Evolutionary conservation across 2,797 vertebrate genomes (phyloP).

Genomic region (Sebastes reedi): DNA sequence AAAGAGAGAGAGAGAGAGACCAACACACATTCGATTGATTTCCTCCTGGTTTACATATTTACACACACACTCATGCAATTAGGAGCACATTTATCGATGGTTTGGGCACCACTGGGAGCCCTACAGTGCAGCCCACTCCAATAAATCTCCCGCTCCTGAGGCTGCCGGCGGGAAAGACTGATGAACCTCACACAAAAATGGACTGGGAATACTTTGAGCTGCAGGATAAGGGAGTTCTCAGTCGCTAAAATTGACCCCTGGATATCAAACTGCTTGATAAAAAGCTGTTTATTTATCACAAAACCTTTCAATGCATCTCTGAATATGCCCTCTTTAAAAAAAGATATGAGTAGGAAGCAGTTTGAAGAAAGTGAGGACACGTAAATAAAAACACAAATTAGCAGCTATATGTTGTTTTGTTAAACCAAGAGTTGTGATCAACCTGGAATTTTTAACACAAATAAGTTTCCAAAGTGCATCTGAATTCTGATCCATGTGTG

Average conservation of each 20-base stretch:
- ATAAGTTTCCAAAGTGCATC: slow-evolving; percentile 24
- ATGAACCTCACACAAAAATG: slow-evolving; percentile 62
- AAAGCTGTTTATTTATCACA: slow-evolving; percentile 26
- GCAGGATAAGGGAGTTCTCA: slow-evolving; percentile 42
- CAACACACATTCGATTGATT: slow-evolving; percentile 74
- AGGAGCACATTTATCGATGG: slow-evolving; percentile 73
- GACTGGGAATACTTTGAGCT: slow-evolving; percentile 58
- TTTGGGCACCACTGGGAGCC: slow-evolving; percentile 57
- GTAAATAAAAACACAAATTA: neutral
- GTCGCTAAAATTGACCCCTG: slow-evolving; percentile 44
- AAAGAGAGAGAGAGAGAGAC: slow-evolving; percentile 61
- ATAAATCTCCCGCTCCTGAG: slow-evolving; percentile 64
- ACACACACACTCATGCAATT: slow-evolving; percentile 71
- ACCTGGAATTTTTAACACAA: neutral
- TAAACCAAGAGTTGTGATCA: neutral
- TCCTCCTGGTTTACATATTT: slow-evolving; percentile 80
- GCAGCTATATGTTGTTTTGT: neutral
- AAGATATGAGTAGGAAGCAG: neutral
- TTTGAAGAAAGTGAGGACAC: neutral
- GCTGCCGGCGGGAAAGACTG: slow-evolving; percentile 62
- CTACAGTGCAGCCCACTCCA: slow-evolving; percentile 51
- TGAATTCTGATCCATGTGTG: slow-evolving; percentile 32
- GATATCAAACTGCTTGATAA: slow-evolving; percentile 10
- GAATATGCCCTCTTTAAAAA: neutral
- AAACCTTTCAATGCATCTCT: neutral